Evolutionary conservation across 2,888 invertebrate genomes (phyloP).

Genomic region (Nymphalis urticae): DNA sequence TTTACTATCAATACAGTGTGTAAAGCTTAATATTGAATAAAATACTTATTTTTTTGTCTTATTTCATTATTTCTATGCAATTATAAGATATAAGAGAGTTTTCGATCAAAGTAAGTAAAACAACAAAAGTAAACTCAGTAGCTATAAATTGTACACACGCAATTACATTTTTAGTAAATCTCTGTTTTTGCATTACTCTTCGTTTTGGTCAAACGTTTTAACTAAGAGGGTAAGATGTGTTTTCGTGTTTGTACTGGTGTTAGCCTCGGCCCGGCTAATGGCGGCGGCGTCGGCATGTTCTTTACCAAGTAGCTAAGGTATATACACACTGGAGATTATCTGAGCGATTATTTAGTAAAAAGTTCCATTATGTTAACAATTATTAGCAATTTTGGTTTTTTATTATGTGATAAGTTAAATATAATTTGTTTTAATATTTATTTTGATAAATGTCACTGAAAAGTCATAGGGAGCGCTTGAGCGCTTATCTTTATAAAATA

Average conservation of each 20-base stretch:
- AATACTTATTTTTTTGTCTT: too few relatives aligned
- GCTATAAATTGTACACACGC: neutral
- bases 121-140: neutral
- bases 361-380: too few relatives aligned
- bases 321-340: slow-evolving; percentile 19
- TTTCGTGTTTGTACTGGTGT: slow-evolving; percentile 44
- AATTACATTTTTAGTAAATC: neutral
- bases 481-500: neutral
- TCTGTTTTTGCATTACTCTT: slow-evolving; percentile 10
- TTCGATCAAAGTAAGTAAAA: too few relatives aligned
- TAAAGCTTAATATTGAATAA: too few relatives aligned
- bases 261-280: slow-evolving; percentile 45
- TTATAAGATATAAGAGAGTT: too few relatives aligned
- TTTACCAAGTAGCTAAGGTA: slow-evolving; percentile 29
- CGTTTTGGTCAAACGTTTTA: slow-evolving; percentile 41
- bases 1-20: too few relatives aligned
- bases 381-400: too few relatives aligned
- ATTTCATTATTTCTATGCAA: too few relatives aligned
- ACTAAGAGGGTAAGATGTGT: slow-evolving; percentile 41
- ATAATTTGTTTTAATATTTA: too few relatives aligned
- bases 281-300: slow-evolving; percentile 41
- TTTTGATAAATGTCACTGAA: too few relatives aligned
- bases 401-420: too few relatives aligned
- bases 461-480: too few relatives aligned
- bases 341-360: neutral